Evolutionary conservation across 2,888 invertebrate genomes (phyloP).

Genomic region (Microplitis manilae): DNA sequence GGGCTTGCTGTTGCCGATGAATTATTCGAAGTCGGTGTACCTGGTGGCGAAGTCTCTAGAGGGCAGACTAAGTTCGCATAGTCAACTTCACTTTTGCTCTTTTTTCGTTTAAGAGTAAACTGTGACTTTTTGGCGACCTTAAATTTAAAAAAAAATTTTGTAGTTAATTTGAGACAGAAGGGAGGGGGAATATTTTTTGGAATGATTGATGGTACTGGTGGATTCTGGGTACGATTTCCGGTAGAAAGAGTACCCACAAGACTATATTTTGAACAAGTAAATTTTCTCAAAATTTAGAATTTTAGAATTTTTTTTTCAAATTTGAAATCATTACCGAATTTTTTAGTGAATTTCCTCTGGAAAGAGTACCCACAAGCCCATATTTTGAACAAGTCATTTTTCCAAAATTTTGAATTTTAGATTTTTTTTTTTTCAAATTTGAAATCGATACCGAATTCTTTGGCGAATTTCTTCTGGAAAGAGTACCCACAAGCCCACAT

Average conservation of each 20-base stretch:
- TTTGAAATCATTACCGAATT: no score
- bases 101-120: constrained; percentile 87
- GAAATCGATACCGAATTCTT: neutral
- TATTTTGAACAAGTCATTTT: no score
- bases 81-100: constrained; percentile 88
- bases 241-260: no score
- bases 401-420: no score
- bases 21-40: constrained; percentile 65
- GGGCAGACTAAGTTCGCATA: constrained; percentile 92
- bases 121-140: constrained; percentile 89
- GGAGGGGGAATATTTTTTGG: neutral
- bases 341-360: no score
- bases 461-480: neutral
- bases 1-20: constrained; percentile 68
- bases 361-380: no score
- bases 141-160: constrained; percentile 51
- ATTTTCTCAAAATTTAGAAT: no score
- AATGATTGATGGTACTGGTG: neutral
- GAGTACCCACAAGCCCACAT: neutral
- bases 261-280: no score
- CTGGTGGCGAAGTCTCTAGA: constrained; percentile 74
- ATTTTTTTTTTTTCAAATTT: neutral
- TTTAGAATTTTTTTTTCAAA: no score
- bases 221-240: no score
- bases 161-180: neutral